Percentiles rank a stretch among this genome's conserved stretches.
Evolutionary conservation across 1,140 invertebrate species (phyloP).

Genomic region (Papilio machaon): DNA sequence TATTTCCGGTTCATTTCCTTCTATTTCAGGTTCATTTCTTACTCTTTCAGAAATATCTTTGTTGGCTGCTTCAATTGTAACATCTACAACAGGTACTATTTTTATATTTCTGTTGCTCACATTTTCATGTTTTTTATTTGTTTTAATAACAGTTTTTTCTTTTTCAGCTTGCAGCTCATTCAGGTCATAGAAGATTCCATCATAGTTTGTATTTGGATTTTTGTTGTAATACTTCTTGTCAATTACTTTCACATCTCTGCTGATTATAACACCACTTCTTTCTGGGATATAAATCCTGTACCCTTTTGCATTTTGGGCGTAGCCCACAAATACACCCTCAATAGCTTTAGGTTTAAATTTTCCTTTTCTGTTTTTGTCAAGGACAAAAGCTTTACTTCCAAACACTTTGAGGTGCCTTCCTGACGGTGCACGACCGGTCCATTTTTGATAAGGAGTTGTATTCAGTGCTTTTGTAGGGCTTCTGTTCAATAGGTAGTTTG

Average conservation of each 20-base stretch:
- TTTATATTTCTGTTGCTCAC: neutral
- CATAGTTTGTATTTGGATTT: no score
- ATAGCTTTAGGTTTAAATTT: no score
- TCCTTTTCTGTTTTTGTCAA: neutral
- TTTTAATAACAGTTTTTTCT: constrained; percentile 11
- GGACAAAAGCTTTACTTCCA: neutral
- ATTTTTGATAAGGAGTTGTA: neutral
- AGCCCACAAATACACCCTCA: no score
- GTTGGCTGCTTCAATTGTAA: no score
- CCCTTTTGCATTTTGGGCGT: no score
- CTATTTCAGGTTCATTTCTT: no score
- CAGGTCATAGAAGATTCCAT: neutral
- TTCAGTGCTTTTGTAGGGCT: neutral
- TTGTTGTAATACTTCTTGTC: neutral
- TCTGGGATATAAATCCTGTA: neutral
- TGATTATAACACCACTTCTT: neutral
- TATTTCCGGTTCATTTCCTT: no score
- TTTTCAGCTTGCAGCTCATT: neutral
- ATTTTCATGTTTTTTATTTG: neutral
- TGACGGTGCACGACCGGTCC: neutral
- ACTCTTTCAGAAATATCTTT: no score
- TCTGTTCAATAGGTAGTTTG: neutral
- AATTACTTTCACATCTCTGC: neutral
- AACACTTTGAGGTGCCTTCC: neutral
- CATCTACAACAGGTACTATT: neutral